Conservation (phyloP, 2,113 vertebrate genomes). For the Ctenomys sociabilis region DNA sequence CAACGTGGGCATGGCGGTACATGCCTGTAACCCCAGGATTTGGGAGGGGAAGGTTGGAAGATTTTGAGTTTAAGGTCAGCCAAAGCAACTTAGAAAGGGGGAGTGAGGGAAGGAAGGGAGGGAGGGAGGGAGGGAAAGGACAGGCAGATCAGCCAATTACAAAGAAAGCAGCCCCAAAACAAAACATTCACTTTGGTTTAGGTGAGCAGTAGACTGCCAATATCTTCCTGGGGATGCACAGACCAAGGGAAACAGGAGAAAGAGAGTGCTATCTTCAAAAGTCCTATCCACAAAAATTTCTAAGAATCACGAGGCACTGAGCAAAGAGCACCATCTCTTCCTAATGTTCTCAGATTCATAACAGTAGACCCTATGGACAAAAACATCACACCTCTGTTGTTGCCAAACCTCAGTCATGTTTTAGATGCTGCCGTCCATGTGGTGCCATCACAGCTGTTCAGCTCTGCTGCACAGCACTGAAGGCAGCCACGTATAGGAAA, state of each 20-base stretch:
- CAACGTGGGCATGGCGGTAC: not conserved
- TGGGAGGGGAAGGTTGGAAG: not conserved
- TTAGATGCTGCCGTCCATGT: not conserved
- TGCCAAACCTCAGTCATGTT: not conserved
- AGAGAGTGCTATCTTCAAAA: not conserved
- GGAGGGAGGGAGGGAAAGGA: not conserved
- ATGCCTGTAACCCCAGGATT: not conserved
- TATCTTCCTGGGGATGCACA: fast-evolving
- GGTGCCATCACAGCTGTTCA: not conserved
- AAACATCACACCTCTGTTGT: not conserved
- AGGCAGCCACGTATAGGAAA: not conserved
- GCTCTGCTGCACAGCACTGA: not conserved
- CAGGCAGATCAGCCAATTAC: too few species aligned
- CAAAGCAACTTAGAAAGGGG: not conserved
- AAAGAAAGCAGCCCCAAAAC: fast-evolving
- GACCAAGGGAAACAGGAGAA: not conserved
- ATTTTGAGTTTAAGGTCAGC: not conserved
- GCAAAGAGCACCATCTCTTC: not conserved
- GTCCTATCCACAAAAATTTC: not conserved
- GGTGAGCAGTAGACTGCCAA: fast-evolving
- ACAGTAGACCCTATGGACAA: not conserved
- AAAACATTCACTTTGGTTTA: not conserved
- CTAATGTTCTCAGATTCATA: not conserved
- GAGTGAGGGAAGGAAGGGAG: not conserved
- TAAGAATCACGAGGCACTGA: not conserved